phyloP scores from a whole-genome alignment of 2,888 invertebrate genomes.

The Syrista parreyssii region DNA sequence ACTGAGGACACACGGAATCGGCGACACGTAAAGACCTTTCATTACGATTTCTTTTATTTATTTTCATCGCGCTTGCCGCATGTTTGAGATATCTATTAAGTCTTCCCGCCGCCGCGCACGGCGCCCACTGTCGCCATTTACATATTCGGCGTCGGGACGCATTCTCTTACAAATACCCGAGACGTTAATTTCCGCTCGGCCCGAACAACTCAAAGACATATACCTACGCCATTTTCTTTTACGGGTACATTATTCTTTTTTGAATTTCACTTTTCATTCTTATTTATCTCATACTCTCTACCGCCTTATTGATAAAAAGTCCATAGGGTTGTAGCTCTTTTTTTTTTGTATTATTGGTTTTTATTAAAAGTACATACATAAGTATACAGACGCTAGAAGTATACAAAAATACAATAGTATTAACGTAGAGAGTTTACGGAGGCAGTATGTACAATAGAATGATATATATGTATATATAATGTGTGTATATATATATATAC shows the following conservation, averaged over 20 bases:
- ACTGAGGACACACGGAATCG: neutral
- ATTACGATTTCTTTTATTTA: neutral
- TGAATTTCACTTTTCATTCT: no score
- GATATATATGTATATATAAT: constrained; percentile 52
- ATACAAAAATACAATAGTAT: constrained; percentile 61
- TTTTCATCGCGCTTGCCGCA: neutral
- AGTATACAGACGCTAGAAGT: constrained; percentile 55
- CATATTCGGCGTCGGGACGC: neutral
- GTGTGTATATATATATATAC: constrained; percentile 39
- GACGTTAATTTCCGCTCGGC: neutral
- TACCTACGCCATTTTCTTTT: neutral
- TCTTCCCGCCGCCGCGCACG: neutral
- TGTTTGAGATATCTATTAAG: neutral
- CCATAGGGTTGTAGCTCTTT: neutral
- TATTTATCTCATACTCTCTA: no score
- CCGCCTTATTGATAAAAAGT: neutral
- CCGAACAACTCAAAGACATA: neutral
- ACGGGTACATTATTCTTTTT: neutral
- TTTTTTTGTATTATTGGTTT: constrained; percentile 38
- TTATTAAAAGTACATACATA: constrained; percentile 52
- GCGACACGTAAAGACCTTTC: neutral
- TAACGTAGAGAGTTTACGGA: constrained; percentile 55
- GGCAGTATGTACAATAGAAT: constrained; percentile 31
- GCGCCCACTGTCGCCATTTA: neutral
- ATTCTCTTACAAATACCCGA: neutral